Evolutionary conservation across 1,140 invertebrate genomes (phyloP), one percentile per base, ranked within the genome.

Genomic region (Mamestra configurata): DNA sequence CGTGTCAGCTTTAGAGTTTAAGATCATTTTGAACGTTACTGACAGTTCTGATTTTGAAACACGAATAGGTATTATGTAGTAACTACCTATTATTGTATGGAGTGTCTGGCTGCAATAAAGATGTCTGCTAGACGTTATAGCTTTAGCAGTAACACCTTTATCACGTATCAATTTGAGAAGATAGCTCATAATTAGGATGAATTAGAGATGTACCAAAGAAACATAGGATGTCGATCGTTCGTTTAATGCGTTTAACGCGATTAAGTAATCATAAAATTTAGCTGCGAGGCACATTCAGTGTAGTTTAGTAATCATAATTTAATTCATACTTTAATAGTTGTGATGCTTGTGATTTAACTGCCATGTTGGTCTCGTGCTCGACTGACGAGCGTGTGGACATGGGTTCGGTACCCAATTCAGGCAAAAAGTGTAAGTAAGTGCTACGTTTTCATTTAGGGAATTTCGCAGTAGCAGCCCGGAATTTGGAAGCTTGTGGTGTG

Each of bases 201-300:
- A 15, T 46, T 46, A 46, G 13, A 15, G 43, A 46, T 46, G 43
- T 46, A 46, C 10, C 5, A 40, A 40, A 40, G 40, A 40, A 40
- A 40, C 43, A 15, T 46, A 13, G 2, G 13, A 46, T 46, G 43
- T 13, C 43, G 43, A 46, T 46, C 43, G 43, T 15, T 1, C 11
- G 43, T 61, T 61, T 35, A 37, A 31, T 35, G n/a, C 7, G 24
- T 61, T 4, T 35, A 1, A 35, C 59, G 15, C 66, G 40, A 46
- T 70, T 70, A 70, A 70, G 66, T 49, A 70, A 70, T 70, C 43
- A 22, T 46, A 46, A 55, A 37, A 35, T 57, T 11, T 57, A 57
- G 55, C 55, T 57, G 22, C 10, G 24, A 57, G 55, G 22, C 55
- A 57, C 24, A 7, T 24, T 57, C 11, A 27, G 22, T 15, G 6